Conservation (phyloP, 2,888 invertebrate species). For the Matsumyia berberina region DNA sequence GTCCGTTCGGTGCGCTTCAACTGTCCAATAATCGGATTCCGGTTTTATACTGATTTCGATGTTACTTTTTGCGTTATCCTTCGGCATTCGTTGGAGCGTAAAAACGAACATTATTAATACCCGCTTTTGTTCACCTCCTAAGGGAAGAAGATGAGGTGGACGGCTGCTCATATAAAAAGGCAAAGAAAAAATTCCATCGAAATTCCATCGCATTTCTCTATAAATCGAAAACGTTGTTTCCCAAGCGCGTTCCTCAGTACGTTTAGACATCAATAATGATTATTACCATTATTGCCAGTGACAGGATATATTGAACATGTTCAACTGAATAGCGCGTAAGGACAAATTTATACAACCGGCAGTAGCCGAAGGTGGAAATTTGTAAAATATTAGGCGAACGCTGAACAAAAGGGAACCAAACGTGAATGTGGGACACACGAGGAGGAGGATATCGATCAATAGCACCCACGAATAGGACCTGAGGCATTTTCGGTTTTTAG, state of each 20-base stretch:
- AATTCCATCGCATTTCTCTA: conserved; percentile 51
- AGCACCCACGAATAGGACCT: conserved; percentile 60
- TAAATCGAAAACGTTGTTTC: conserved; percentile 54
- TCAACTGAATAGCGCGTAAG: conserved; percentile 47
- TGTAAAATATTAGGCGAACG: conserved; percentile 53
- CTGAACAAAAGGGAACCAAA: conserved; percentile 23
- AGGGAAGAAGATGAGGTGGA: conserved; percentile 25
- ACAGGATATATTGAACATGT: conserved; percentile 70
- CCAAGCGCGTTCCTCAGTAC: conserved; percentile 7
- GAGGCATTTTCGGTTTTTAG: conserved; percentile 61
- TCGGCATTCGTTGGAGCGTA: conserved; percentile 40
- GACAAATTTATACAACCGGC: conserved; percentile 54
- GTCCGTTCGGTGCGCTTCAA: conserved; percentile 61
- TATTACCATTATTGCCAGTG: conserved; percentile 70
- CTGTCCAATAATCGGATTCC: conserved; percentile 72
- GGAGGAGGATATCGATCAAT: conserved; percentile 62
- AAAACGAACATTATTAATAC: conserved; percentile 68
- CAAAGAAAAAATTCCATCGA: conserved; percentile 29
- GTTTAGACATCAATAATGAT: conserved; percentile 68
- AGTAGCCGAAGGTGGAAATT: conserved; percentile 68
- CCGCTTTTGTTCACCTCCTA: conserved; percentile 44
- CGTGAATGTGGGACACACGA: conserved; percentile 9
- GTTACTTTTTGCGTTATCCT: conserved; percentile 70
- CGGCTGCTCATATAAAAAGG: background rate
- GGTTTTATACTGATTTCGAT: conserved; percentile 62